Evolutionary conservation across 2,797 vertebrate species (phyloP).

Genomic region (Galago senegalensis): DNA sequence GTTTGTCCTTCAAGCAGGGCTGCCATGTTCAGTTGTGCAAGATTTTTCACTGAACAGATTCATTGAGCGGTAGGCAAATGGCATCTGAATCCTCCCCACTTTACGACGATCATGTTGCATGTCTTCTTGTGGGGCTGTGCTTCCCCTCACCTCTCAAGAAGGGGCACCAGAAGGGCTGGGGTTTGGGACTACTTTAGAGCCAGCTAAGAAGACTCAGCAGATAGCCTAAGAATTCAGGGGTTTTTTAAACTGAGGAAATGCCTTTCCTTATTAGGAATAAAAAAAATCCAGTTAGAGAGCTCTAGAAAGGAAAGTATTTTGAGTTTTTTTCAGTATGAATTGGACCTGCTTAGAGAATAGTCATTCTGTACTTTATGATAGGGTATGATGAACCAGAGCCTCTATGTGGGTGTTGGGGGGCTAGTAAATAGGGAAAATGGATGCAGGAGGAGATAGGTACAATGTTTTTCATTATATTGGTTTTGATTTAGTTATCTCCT

Average conservation of each 20-base stretch:
- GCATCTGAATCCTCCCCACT: not conserved
- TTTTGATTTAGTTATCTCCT: not conserved
- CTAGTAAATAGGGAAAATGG: not conserved
- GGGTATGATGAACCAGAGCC: not conserved
- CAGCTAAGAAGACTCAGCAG: not conserved
- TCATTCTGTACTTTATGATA: not conserved
- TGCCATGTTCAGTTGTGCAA: not conserved
- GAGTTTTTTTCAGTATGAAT: constrained; percentile 11
- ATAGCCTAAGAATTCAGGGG: not conserved
- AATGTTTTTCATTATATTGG: not conserved
- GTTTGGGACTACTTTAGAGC: not conserved
- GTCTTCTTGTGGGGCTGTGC: not conserved
- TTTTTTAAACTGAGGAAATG: not conserved
- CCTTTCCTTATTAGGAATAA: constrained; percentile 32
- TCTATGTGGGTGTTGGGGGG: not conserved
- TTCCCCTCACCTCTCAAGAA: not conserved
- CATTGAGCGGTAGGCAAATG: not conserved
- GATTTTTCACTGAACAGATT: not conserved
- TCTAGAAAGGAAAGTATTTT: constrained; percentile 45
- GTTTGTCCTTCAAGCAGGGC: not conserved
- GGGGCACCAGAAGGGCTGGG: not conserved
- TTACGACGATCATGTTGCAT: not conserved
- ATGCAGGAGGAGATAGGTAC: not conserved
- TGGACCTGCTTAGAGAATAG: not conserved
- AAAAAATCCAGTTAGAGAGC: constrained; percentile 1